Base-by-base conservation (phyloP, 2,113 vertebrate genomes). In the Heptranchias perlo region DNA sequence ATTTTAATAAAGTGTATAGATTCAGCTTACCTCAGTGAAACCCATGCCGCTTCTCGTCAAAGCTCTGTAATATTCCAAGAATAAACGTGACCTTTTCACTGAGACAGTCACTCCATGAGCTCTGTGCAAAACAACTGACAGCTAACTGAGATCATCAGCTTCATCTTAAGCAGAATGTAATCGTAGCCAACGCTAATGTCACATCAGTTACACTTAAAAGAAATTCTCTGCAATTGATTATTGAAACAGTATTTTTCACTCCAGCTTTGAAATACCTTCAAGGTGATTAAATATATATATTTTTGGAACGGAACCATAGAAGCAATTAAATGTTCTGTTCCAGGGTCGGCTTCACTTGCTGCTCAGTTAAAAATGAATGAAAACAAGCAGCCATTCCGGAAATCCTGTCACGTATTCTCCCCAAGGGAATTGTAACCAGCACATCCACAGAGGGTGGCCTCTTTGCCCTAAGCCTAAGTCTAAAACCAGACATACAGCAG, bases 41-140 rank as follows among this genome's bases (percentile, higher is more conserved):
- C 25, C 39, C 93, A 49, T 69, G 44, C 94, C 44, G 28, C 25
- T 95, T 69, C 65, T 69, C 13, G 16, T 73, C 64, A 69, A 69
- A 31, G 28, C 49, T 91, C 52, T 31, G 52, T 54, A 91, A 91
- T 21, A 35, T 69, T 69, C 65, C 94, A 95, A 73, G 94, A 73
- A 95, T 95, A 69, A 93, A 47, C 10, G 28, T 73, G 94, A 95
- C 65, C 94, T 95, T 95, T 95, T 11, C 25, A 25, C 18, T 95
- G 44, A 49, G 64, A 73, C 65, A 69, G 65, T 69, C 44, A 67
- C 94, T 95, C 25, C 39, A 95, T 95, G 65, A 95, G 44, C 44
- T 52, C 13, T 52, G 1, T 73, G 47, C 39, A 31, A 49, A 95
- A 62, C 16, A 95, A 95, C 44, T 95, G 65, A 69, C 93, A 67